Conservation (phyloP, 2,113 vertebrate species). For the Malaclemys terrapin region DNA sequence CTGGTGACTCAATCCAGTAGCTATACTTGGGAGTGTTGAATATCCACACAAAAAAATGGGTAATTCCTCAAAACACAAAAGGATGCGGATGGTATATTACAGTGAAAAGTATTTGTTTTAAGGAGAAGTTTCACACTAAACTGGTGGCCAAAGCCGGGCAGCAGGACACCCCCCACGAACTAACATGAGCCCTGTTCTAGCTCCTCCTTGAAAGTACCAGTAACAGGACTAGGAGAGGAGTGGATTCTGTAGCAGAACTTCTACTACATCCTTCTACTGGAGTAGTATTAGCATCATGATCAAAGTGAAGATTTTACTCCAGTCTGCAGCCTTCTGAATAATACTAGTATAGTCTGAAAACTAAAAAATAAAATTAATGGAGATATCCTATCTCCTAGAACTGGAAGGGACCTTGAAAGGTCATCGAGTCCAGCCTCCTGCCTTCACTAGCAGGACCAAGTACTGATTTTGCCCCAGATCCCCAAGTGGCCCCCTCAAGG, state of each 20-base stretch:
- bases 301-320: background rate
- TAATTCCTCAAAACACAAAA: background rate
- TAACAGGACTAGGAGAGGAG: background rate
- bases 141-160: background rate
- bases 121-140: background rate
- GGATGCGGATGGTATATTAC: background rate
- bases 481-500: no score
- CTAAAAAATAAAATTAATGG: no score
- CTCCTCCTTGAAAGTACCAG: background rate
- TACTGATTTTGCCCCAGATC: no score
- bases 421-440: no score
- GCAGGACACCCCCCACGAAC: rapidly evolving
- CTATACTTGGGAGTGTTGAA: background rate
- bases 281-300: background rate
- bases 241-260: background rate
- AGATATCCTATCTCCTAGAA: no score
- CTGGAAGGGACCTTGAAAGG: no score
- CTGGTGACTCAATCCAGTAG: background rate
- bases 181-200: background rate
- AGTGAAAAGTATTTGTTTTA: background rate
- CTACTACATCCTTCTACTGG: background rate
- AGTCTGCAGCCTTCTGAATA: background rate
- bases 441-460: no score
- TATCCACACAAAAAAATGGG: background rate
- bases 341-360: background rate